Percentiles rank a stretch among this genome's conserved stretches.
Conservation (phyloP, 1,140 invertebrate genomes). For the Parasteatoda tepidariorum region DNA sequence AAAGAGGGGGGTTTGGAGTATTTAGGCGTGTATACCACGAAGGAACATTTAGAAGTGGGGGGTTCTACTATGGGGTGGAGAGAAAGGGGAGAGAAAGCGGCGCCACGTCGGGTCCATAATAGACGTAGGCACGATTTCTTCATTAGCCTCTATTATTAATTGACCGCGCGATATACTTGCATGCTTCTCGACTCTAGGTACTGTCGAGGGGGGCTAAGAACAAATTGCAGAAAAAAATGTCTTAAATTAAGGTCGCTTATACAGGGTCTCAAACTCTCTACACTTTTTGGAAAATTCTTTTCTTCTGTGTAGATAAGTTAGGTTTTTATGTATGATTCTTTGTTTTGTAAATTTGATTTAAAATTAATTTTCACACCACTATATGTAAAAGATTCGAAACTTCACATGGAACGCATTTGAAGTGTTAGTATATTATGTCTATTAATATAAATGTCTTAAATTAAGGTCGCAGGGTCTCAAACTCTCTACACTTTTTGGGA, state of each 20-base stretch:
- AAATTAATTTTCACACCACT: too few species aligned
- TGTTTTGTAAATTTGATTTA: too few species aligned
- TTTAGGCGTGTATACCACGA: not conserved
- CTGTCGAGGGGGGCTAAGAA: not conserved
- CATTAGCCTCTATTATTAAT: slow-evolving; percentile 39
- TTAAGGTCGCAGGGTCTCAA: not conserved
- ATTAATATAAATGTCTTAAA: too few species aligned
- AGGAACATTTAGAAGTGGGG: not conserved
- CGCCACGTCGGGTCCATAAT: not conserved
- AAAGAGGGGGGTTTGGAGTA: too few species aligned
- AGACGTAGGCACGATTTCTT: slow-evolving; percentile 28
- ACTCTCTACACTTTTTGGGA: not conserved
- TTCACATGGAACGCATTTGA: too few species aligned
- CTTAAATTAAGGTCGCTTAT: too few species aligned
- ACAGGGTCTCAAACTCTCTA: not conserved
- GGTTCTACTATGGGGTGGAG: not conserved
- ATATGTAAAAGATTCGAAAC: too few species aligned
- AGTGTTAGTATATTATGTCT: too few species aligned
- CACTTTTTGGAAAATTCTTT: not conserved
- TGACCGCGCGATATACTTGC: not conserved
- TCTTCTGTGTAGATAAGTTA: not conserved
- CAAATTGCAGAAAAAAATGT: not conserved
- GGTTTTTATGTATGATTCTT: too few species aligned
- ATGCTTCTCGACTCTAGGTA: not conserved
- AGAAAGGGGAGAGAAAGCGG: not conserved